These are phyloP conservation scores for Atherinosoma microstoma DNA, from an alignment of 2,797 vertebrate species.

Conservation along the genomic window DNA sequence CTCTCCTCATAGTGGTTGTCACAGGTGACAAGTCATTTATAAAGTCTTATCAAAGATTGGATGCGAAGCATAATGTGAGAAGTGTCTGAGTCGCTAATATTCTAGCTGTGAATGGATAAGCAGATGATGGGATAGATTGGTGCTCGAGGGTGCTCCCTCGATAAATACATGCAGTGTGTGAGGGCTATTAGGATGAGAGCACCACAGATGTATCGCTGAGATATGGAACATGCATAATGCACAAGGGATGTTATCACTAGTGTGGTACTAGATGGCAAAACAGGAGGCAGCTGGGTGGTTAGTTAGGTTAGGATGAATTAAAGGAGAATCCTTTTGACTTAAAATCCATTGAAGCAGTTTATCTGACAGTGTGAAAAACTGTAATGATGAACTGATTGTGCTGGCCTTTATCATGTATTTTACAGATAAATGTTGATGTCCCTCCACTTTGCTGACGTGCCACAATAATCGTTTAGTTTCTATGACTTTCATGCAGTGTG, in stretches of 20 bases:
- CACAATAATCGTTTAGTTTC: no score
- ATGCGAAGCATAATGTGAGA: conserved; percentile 12
- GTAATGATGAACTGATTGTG: neutral
- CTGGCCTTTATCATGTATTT: neutral
- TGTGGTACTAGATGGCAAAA: conserved; percentile 10
- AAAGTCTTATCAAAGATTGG: conserved; percentile 27
- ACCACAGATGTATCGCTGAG: conserved; percentile 10
- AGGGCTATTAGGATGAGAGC: neutral
- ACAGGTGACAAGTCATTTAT: conserved; percentile 38
- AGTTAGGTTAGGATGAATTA: neutral
- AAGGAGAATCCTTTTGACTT: conserved; percentile 1
- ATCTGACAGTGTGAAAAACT: neutral
- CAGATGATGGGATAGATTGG: conserved; percentile 12
- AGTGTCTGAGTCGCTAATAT: neutral
- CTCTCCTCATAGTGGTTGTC: conserved; percentile 27
- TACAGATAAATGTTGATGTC: neutral
- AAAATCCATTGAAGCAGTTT: neutral
- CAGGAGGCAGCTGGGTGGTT: neutral
- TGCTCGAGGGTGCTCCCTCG: neutral
- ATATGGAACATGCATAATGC: conserved; percentile 24
- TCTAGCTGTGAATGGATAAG: neutral
- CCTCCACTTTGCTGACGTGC: no score
- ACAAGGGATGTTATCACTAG: conserved; percentile 7
- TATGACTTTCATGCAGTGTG: no score
- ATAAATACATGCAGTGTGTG: conserved; percentile 13